phyloP scores from a whole-genome alignment of 2,113 vertebrate genomes.

The Tragulus kanchil region DNA sequence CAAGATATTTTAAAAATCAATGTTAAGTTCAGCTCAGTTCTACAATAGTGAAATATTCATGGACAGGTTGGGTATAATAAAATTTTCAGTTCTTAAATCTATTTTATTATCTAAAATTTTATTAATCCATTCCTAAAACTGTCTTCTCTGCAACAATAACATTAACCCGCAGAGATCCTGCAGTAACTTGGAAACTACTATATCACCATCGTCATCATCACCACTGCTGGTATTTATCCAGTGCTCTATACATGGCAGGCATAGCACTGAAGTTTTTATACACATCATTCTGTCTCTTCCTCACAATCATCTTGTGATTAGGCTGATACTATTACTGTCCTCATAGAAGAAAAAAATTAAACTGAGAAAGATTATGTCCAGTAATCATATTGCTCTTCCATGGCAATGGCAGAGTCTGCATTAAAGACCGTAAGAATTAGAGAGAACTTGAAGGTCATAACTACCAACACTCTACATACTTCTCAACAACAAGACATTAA shows the following conservation, averaged over 20 bases:
- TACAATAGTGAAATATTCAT: not conserved
- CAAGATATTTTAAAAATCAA: not conserved
- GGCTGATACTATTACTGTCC: not conserved
- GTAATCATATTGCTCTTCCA: not conserved
- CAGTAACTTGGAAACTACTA: not conserved
- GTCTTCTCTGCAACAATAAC: not conserved
- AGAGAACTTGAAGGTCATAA: not conserved
- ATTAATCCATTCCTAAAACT: not conserved
- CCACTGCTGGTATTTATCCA: not conserved
- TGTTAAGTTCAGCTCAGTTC: not conserved
- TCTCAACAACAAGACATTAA: not conserved
- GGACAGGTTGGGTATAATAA: not conserved
- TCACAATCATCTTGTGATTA: not conserved
- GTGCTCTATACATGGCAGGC: not conserved
- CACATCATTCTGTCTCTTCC: not conserved
- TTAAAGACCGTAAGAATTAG: not conserved
- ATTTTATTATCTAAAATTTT: not conserved
- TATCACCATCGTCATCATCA: not conserved
- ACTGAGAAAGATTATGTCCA: not conserved
- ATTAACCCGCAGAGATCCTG: not conserved
- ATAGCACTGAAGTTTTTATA: not conserved
- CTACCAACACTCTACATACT: not conserved
- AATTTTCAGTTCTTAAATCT: not conserved
- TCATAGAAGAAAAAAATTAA: not conserved
- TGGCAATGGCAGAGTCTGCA: not conserved